Conservation (phyloP, 2,113 vertebrate genomes). For the Sialia sialis region DNA sequence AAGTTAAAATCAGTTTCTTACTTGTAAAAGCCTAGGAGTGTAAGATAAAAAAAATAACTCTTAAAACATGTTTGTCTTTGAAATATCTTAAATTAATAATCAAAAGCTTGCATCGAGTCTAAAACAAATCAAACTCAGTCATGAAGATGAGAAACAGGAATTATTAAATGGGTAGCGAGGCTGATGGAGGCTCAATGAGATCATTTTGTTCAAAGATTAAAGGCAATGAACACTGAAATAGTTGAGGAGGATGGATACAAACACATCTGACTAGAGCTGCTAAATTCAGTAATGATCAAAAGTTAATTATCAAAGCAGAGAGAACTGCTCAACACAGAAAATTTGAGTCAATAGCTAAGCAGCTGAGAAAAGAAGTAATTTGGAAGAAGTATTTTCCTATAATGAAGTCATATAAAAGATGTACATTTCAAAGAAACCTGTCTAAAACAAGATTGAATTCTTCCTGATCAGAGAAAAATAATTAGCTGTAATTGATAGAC, state of each 20-base stretch:
- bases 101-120: conserved; percentile 53
- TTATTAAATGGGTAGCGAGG: conserved; percentile 40
- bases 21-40: conserved; percentile 1
- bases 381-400: conserved; percentile 64
- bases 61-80: conserved; percentile 48
- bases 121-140: conserved; percentile 50
- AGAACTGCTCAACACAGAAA: conserved; percentile 52
- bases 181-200: conserved; percentile 46
- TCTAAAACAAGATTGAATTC: conserved; percentile 55
- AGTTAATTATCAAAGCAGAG: conserved; percentile 75
- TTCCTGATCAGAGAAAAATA: conserved; percentile 67
- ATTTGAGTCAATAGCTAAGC: conserved; percentile 69
- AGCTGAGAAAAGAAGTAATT: conserved; percentile 61
- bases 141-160: conserved; percentile 42
- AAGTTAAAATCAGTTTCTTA: conserved; percentile 16
- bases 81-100: conserved; percentile 68
- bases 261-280: conserved; percentile 64
- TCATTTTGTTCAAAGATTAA: conserved; percentile 69
- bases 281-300: conserved; percentile 68
- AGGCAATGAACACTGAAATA: conserved; percentile 61
- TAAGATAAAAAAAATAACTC: conserved; percentile 25
- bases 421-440: conserved; percentile 62
- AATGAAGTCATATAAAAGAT: conserved; percentile 61
- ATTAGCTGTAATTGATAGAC: conserved; percentile 64
- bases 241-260: conserved; percentile 59